A percentile compares a stretch with the other conserved stretches of the same genome.
Evolutionary conservation across 2,888 invertebrate genomes (phyloP).

Genomic region (Cabera pusaria): DNA sequence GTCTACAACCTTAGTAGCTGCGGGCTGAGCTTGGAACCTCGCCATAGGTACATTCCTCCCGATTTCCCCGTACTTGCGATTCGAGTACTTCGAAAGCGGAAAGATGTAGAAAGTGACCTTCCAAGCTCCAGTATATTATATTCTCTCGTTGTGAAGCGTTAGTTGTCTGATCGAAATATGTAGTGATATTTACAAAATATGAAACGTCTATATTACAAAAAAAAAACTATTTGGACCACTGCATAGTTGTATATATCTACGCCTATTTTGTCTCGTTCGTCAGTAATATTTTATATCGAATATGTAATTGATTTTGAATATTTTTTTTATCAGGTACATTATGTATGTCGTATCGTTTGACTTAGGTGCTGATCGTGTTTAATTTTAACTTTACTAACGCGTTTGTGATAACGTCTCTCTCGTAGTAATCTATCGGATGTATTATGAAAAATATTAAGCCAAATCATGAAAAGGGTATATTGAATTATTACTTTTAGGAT

Average conservation of each 20-base stretch:
- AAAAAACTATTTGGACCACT: slow-evolving; percentile 63
- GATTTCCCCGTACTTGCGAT: too few relatives aligned
- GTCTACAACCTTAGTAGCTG: slow-evolving; percentile 54
- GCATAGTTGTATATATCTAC: slow-evolving; percentile 67
- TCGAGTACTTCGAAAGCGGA: not conserved
- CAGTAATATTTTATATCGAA: slow-evolving; percentile 51
- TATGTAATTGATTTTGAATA: slow-evolving; percentile 61
- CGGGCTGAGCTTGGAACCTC: slow-evolving; percentile 37
- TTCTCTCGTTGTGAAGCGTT: slow-evolving; percentile 68
- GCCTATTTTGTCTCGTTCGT: slow-evolving; percentile 61
- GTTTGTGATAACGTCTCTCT: slow-evolving; percentile 76
- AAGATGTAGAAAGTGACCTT: slow-evolving; percentile 15
- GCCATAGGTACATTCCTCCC: not conserved
- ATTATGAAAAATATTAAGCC: slow-evolving; percentile 63
- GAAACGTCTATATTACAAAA: slow-evolving; percentile 42
- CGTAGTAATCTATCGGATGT: slow-evolving; percentile 67
- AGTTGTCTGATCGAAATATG: slow-evolving; percentile 60
- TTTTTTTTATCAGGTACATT: slow-evolving; percentile 66
- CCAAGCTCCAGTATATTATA: slow-evolving; percentile 33
- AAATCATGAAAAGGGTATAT: slow-evolving; percentile 81
- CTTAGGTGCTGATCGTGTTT: slow-evolving; percentile 78
- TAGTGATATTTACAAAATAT: slow-evolving; percentile 59
- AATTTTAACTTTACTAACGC: slow-evolving; percentile 71
- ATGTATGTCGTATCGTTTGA: slow-evolving; percentile 68
- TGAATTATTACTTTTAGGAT: slow-evolving; percentile 77